Percentiles rank a stretch among this genome's conserved stretches.
Conservation (phyloP, 2,113 vertebrate species). For the Argyrosomus japonicus region DNA sequence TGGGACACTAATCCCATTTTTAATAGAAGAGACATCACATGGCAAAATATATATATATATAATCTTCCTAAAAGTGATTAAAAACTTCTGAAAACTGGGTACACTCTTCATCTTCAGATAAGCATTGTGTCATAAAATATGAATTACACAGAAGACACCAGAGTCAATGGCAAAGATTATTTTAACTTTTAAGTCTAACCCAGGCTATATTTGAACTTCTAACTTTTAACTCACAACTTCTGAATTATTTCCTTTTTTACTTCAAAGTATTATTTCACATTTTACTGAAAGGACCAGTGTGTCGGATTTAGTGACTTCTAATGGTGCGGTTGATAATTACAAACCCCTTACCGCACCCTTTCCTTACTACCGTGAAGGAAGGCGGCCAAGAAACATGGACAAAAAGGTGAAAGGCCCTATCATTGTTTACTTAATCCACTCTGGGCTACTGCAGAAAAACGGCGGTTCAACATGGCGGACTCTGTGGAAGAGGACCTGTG, state of each 20-base stretch:
- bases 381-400: too few relatives aligned
- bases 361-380: too few relatives aligned
- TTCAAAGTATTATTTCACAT: too few relatives aligned
- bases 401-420: too few relatives aligned
- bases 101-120: slow-evolving; percentile 15
- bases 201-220: too few relatives aligned
- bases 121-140: slow-evolving; percentile 18
- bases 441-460: too few relatives aligned
- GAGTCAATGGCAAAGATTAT: slow-evolving; percentile 12
- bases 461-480: too few relatives aligned
- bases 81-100: slow-evolving; percentile 34
- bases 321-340: not conserved
- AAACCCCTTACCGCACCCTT: not conserved
- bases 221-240: not conserved
- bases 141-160: slow-evolving; percentile 3
- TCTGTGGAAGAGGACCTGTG: too few relatives aligned
- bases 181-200: not conserved
- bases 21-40: slow-evolving; percentile 28
- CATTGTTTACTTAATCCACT: too few relatives aligned
- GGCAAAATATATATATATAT: slow-evolving; percentile 16
- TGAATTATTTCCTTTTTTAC: not conserved
- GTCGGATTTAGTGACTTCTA: too few relatives aligned
- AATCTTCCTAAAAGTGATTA: slow-evolving; percentile 53
- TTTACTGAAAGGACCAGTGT: not conserved
- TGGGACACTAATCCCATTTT: slow-evolving; percentile 50